Percentiles rank a stretch among this genome's conserved stretches.
Conservation (phyloP, 2,797 vertebrate species). For the Cossypha dichroa region DNA sequence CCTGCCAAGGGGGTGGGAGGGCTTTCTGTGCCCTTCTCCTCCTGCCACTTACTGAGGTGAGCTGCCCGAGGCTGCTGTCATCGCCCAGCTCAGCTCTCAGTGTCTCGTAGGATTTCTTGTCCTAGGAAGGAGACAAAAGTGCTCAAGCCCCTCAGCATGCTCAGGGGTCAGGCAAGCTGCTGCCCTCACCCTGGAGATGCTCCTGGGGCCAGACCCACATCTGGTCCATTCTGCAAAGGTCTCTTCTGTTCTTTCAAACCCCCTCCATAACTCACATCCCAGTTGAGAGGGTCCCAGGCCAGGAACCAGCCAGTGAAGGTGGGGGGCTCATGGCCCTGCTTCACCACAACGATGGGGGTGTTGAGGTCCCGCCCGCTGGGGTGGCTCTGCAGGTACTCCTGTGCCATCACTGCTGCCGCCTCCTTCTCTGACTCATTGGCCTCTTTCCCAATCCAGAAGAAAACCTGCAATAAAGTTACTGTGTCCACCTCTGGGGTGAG, state of each 20-base stretch:
- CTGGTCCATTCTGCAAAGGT: not conserved
- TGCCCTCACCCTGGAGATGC: rapidly evolving
- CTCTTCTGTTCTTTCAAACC: not conserved
- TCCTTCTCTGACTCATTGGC: slow-evolving; percentile 82
- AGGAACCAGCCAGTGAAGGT: slow-evolving; percentile 89
- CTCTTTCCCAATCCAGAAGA: slow-evolving; percentile 84
- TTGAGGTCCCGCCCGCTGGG: slow-evolving; percentile 78
- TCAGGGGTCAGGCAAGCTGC: not conserved
- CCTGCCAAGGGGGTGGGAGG: not conserved
- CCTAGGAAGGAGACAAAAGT: slow-evolving; percentile 64
- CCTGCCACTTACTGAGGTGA: slow-evolving; percentile 76
- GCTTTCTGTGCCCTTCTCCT: not conserved
- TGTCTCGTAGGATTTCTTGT: slow-evolving; percentile 80
- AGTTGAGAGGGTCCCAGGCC: slow-evolving; percentile 86
- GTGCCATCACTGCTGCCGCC: slow-evolving; percentile 71
- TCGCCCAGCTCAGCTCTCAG: slow-evolving; percentile 80
- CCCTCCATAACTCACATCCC: slow-evolving; percentile 75
- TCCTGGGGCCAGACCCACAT: not conserved
- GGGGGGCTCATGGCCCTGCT: slow-evolving; percentile 85
- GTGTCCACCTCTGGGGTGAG: not conserved
- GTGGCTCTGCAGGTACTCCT: slow-evolving; percentile 83
- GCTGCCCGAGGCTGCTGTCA: slow-evolving; percentile 62
- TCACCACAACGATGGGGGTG: slow-evolving; percentile 85
- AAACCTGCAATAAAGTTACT: slow-evolving; percentile 71
- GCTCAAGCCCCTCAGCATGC: rapidly evolving